Percentiles rank a stretch among this genome's conserved stretches.
These are phyloP conservation scores for Eupeodes latifasciatus DNA, from an alignment of 2,888 invertebrate species.

Conservation along the genomic window DNA sequence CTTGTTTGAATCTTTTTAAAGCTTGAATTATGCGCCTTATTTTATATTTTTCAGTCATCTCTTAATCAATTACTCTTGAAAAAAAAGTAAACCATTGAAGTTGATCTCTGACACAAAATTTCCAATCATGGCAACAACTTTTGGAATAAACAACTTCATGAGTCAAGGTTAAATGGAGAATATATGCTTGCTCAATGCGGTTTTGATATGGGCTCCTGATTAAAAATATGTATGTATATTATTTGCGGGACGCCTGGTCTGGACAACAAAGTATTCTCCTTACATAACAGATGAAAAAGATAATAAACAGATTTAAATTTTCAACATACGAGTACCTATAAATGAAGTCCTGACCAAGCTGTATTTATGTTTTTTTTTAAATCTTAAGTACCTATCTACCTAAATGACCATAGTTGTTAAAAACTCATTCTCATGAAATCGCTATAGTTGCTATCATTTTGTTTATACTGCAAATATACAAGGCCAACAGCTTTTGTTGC, in stretches of 20 bases:
- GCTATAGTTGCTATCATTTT: neutral
- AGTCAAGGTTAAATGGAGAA: constrained; percentile 9
- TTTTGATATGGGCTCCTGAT: constrained; percentile 21
- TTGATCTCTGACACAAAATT: constrained; percentile 25
- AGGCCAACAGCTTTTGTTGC: constrained; percentile 65
- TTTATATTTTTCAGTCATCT: neutral
- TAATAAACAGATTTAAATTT: neutral
- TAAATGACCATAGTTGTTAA: constrained; percentile 3
- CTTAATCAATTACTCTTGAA: neutral
- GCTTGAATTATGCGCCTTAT: neutral
- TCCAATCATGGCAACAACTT: neutral
- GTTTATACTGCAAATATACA: constrained; percentile 11
- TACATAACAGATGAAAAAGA: neutral
- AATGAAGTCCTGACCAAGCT: neutral
- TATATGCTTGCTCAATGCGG: neutral
- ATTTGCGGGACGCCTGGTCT: neutral
- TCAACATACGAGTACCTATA: neutral
- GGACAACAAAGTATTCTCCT: neutral
- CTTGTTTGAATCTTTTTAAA: neutral
- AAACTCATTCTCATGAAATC: neutral
- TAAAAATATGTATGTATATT: neutral
- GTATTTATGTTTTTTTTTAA: neutral
- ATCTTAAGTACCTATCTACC: neutral
- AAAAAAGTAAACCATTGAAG: constrained; percentile 10
- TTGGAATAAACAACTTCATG: constrained; percentile 11